These are phyloP conservation scores for Tetramorium parvispinum DNA, from an alignment of 1,140 invertebrate species.

Conservation along the genomic window DNA sequence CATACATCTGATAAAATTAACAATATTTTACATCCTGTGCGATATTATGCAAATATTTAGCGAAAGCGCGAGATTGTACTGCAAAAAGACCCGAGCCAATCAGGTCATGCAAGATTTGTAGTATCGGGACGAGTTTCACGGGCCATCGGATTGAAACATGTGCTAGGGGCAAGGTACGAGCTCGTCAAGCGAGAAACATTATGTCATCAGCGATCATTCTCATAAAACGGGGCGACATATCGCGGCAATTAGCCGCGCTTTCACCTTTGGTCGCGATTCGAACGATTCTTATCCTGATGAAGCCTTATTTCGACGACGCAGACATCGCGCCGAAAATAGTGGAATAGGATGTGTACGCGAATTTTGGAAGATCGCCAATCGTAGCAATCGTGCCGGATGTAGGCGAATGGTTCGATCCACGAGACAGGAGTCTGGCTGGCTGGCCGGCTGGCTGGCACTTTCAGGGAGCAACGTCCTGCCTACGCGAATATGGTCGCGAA, in stretches of 20 bases:
- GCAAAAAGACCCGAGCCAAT: not conserved
- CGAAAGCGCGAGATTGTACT: not conserved
- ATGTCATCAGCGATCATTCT: not conserved
- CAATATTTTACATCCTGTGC: not conserved
- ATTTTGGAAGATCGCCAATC: constrained; percentile 76
- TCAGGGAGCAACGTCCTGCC: constrained; percentile 77
- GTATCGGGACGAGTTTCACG: not conserved
- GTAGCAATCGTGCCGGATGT: constrained; percentile 68
- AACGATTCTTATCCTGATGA: not conserved
- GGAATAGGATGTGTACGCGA: not conserved
- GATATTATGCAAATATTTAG: not conserved
- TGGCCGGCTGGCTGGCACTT: constrained; percentile 48
- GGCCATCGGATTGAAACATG: not conserved
- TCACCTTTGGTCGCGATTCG: not conserved
- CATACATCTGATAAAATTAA: not conserved
- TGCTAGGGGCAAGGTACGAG: not conserved
- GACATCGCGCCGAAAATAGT: not conserved
- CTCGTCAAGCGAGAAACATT: not conserved
- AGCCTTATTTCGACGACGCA: not conserved
- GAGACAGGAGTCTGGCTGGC: constrained; percentile 54
- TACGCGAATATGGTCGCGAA: constrained; percentile 68
- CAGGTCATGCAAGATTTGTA: not conserved
- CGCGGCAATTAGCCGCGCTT: constrained; percentile 32
- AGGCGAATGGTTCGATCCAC: constrained; percentile 69
- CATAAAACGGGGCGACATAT: not conserved